Conservation (phyloP, 2,113 vertebrate species). For the Gnathonemus echidnorhynchus region DNA sequence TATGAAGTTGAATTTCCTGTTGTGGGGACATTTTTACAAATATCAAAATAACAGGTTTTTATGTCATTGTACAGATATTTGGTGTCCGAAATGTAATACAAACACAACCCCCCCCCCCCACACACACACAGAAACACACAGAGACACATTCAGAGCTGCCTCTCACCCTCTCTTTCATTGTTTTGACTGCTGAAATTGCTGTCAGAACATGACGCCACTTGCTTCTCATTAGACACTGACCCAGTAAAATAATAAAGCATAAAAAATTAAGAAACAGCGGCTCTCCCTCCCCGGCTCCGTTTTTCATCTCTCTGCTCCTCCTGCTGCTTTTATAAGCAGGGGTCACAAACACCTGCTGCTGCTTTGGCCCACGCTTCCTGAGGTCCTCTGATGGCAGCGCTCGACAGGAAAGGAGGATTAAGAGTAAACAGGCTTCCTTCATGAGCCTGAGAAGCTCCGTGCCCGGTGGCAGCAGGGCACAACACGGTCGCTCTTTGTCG, state of each 20-base stretch:
- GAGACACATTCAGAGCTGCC: background rate
- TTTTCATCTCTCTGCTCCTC: background rate
- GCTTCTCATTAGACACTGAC: background rate
- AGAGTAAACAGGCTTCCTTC: background rate
- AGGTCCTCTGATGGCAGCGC: background rate
- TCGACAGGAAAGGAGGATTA: background rate
- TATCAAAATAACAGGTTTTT: background rate
- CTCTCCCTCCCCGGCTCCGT: background rate
- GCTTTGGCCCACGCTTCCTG: background rate
- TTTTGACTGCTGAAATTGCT: background rate
- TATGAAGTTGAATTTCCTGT: too few relatives aligned
- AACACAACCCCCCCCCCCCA: background rate
- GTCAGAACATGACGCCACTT: background rate
- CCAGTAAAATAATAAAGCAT: background rate
- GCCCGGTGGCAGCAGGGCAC: too few relatives aligned
- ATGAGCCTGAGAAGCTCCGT: background rate
- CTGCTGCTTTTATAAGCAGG: background rate
- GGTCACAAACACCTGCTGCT: background rate
- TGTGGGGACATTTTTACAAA: background rate
- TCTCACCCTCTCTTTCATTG: background rate
- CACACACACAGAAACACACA: background rate
- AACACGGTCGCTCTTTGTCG: background rate
- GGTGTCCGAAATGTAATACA: too few relatives aligned
- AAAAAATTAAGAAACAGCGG: background rate
- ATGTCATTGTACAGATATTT: background rate